Conservation (phyloP, 2,797 vertebrate genomes). For the Phalanger gymnotis region DNA sequence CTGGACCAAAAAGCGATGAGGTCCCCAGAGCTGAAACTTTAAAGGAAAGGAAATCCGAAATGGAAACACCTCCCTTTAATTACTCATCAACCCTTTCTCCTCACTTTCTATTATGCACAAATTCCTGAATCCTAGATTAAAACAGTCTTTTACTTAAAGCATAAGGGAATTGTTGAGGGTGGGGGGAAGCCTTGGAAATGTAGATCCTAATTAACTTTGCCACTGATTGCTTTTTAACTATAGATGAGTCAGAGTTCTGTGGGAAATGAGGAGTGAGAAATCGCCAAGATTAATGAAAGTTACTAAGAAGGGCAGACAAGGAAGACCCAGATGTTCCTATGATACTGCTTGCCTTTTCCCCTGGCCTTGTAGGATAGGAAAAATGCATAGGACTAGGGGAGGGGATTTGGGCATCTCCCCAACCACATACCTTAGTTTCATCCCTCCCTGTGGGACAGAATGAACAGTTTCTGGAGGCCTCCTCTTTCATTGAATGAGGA, state of each 20-base stretch:
- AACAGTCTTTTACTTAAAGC: conserved; percentile 14
- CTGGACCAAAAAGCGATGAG: neutral
- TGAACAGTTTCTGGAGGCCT: neutral
- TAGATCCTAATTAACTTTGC: conserved; percentile 55
- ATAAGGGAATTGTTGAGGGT: conserved; percentile 36
- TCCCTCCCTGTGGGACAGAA: neutral
- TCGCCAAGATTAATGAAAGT: conserved; percentile 36
- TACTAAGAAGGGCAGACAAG: neutral
- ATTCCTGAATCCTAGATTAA: conserved; percentile 14
- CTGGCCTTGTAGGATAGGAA: conserved; percentile 4
- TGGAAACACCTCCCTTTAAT: neutral
- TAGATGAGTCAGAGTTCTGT: conserved; percentile 59
- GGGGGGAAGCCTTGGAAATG: neutral
- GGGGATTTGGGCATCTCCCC: neutral
- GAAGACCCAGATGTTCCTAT: neutral
- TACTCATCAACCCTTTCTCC: neutral
- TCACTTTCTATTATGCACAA: neutral
- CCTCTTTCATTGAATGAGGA: neutral
- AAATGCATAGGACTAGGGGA: neutral
- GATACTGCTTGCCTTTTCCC: neutral
- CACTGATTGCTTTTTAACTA: conserved; percentile 61
- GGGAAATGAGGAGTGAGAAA: neutral
- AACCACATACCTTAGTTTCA: neutral
- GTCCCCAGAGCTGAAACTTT: neutral
- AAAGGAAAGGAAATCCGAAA: neutral